These are phyloP conservation scores for Callipepla squamata DNA, from an alignment of 2,113 vertebrate species.

Conservation along the genomic window DNA sequence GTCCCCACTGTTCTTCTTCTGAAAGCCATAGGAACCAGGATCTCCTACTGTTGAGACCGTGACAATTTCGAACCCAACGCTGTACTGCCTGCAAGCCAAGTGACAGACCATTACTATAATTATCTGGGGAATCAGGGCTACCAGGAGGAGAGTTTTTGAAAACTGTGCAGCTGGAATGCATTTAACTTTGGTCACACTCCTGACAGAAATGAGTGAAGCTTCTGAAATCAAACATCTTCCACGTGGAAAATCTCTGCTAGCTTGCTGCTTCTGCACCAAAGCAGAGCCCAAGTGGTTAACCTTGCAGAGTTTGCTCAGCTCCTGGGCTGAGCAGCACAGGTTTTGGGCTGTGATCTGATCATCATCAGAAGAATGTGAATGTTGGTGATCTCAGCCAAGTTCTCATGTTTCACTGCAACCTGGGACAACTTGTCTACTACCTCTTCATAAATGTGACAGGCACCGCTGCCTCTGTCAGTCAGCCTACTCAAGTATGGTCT, in stretches of 20 bases:
- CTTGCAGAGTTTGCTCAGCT: not conserved
- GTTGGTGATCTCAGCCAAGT: not conserved
- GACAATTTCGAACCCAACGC: conserved; percentile 92
- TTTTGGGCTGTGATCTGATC: not conserved
- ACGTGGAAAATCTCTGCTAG: not conserved
- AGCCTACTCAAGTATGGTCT: not conserved
- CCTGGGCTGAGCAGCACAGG: not conserved
- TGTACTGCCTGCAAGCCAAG: conserved; percentile 84
- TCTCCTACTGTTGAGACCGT: conserved; percentile 86
- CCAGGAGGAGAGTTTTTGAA: not conserved
- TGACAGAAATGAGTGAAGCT: not conserved
- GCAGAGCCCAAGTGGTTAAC: not conserved
- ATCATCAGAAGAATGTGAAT: rapidly evolving
- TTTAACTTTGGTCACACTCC: not conserved
- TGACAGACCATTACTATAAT: not conserved
- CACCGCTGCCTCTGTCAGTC: not conserved
- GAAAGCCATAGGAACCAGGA: conserved; percentile 80
- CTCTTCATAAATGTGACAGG: not conserved
- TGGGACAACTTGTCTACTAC: not conserved
- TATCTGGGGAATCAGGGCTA: not conserved
- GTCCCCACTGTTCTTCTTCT: conserved; percentile 92
- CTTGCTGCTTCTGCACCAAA: not conserved
- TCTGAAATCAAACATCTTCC: no score
- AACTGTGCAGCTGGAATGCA: not conserved
- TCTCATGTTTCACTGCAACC: not conserved